A percentile compares a stretch with the other conserved stretches of the same genome.
These are phyloP conservation scores for Monarcha castaneiventris DNA, from an alignment of 2,113 vertebrate genomes.

Conservation along the genomic window DNA sequence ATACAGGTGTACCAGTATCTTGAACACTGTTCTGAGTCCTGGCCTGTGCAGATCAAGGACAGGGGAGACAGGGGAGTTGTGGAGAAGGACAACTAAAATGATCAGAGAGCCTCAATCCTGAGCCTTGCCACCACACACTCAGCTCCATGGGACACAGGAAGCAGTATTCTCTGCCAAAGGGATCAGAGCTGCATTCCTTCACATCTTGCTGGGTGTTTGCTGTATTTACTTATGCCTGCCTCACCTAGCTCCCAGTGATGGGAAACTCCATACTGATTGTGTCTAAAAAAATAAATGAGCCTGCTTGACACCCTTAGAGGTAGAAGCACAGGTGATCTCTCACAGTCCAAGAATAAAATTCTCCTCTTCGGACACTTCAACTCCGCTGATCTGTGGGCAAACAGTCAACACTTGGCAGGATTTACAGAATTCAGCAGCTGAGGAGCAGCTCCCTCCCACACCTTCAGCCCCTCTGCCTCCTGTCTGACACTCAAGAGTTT, in stretches of 20 bases:
- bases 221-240: not conserved
- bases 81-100: not conserved
- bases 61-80: rapidly evolving
- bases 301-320: not conserved
- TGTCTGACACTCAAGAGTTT: not conserved
- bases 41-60: not conserved
- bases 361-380: not conserved
- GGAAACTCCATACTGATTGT: not conserved
- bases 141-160: not conserved
- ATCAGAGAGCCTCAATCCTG: not conserved
- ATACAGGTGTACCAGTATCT: not conserved
- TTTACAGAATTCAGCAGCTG: not conserved
- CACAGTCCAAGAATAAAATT: not conserved
- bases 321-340: not conserved
- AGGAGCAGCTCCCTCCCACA: not conserved
- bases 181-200: not conserved
- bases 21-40: not conserved
- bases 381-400: not conserved
- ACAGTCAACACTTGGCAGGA: not conserved
- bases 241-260: not conserved
- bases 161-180: not conserved
- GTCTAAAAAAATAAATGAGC: not conserved
- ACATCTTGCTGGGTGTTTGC: not conserved
- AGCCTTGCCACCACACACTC: not conserved
- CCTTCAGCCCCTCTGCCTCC: not conserved